Conservation (phyloP, 2,888 invertebrate species). For the Actias luna region DNA sequence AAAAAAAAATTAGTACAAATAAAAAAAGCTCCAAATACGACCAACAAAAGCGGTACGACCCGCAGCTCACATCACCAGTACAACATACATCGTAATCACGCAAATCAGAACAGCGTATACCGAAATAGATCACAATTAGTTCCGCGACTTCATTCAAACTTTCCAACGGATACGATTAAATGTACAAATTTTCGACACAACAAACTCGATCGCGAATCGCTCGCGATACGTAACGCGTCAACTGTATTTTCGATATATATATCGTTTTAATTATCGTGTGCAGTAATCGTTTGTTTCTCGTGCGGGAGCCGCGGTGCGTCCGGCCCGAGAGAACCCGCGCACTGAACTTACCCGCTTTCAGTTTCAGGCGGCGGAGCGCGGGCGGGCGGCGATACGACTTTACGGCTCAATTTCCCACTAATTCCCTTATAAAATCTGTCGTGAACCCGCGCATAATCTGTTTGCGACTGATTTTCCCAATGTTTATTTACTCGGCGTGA, state of each 20-base stretch:
- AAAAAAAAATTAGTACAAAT: neutral
- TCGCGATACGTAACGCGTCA: neutral
- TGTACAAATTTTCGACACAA: neutral
- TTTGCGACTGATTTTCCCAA: neutral
- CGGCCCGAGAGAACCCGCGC: constrained; percentile 39
- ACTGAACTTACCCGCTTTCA: constrained; percentile 39
- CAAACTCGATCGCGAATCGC: neutral
- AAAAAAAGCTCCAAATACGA: constrained; percentile 5
- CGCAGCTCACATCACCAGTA: neutral
- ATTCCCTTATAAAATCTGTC: constrained; percentile 22
- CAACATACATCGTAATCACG: constrained; percentile 6
- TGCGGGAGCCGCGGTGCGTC: constrained; percentile 34
- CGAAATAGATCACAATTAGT: constrained; percentile 10
- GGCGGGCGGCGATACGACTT: constrained; percentile 15
- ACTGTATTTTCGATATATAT: neutral
- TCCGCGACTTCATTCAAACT: constrained; percentile 4
- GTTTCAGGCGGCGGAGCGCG: constrained; percentile 19
- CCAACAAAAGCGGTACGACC: neutral
- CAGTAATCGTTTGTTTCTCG: neutral
- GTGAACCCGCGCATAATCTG: constrained; percentile 5
- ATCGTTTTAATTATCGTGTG: neutral
- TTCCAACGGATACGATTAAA: neutral
- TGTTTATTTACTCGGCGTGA: neutral
- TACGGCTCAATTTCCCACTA: constrained; percentile 24
- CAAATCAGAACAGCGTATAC: constrained; percentile 11